Evolutionary conservation across 1,140 invertebrate genomes (phyloP), one percentile per base, ranked within the genome.

Genomic region (Zaprionus capensis): DNA sequence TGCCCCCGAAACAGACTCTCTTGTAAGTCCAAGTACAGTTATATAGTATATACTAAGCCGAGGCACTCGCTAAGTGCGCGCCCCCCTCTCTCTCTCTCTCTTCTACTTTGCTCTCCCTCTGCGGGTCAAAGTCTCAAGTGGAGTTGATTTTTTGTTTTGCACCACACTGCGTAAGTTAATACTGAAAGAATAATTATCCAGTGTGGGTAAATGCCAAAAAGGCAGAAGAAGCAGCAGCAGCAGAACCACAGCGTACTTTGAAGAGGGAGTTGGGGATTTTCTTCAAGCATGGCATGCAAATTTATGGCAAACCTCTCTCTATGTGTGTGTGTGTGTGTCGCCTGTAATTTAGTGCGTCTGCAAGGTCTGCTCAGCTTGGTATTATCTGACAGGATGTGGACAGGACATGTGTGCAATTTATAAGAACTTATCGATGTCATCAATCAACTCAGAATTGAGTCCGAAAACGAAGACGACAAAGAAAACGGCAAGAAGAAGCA

Each of bases 381-480:
- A 67, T 49, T 20, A 53, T 67, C 64, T 74, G 38, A 9, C 34
- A 57, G 64, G 65, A 71, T 76, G 63, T 71, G 56, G 49, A 44
- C 41, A 44, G 82, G 73, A 67, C 53, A 65, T 71, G 22, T 68
- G 64, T 71, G 82, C 81, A 81, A 78, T 90, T 84, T 91, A 81
- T 81, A 84, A 84, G 67, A 91, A 92, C 78, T 84, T 84, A 92
- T 92, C 91, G 85, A 91, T 85, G 75, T 79, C 91, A 92, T 92
- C 91, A 91, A 92, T 92, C 91, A 91, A 72, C 71, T 68, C n/a
- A 24, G 15, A 34, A 36, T 57, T 55, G 12, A 38, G 3, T 38
- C 28, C 41, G 41, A 46, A 46, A 46, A 46, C 41, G 41, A 46
- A 46, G 41, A 46, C n/a, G 41, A 46, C 41, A 46, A 46, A 17